A percentile compares a stretch with the other conserved stretches of the same genome.
These are phyloP conservation scores for Eupithecia abbreviata DNA, from an alignment of 2,888 invertebrate species.

Conservation along the genomic window DNA sequence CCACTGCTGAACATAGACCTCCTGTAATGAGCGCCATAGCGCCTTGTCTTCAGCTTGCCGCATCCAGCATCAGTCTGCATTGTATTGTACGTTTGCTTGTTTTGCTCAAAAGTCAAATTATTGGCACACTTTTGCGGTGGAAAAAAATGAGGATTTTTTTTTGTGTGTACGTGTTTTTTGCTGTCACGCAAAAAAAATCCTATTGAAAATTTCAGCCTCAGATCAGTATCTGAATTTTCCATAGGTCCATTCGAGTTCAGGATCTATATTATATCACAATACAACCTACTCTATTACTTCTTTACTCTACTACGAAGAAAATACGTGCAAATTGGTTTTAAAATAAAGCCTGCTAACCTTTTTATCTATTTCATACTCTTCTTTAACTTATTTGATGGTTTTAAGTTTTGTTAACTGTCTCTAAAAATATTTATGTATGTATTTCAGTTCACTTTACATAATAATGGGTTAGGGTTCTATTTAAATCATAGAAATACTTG, in stretches of 20 bases:
- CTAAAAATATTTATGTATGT: background rate
- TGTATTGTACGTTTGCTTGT: no score
- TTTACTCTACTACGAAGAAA: background rate
- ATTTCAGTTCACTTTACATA: background rate
- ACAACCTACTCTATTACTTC: background rate
- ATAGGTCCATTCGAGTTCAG: background rate
- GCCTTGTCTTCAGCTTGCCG: no score
- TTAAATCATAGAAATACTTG: background rate
- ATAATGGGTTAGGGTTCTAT: background rate
- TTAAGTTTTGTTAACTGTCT: background rate
- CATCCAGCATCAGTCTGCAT: no score
- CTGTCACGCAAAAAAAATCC: no score
- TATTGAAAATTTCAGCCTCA: no score
- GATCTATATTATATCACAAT: background rate
- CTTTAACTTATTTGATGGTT: background rate
- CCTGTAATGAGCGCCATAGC: no score
- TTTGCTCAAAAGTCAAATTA: no score
- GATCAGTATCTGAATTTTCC: background rate
- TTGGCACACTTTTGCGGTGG: no score
- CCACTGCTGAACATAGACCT: no score
- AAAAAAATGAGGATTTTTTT: no score
- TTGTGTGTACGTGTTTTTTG: no score
- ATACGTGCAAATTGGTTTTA: background rate
- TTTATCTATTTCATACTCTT: background rate
- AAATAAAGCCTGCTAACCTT: background rate